Conservation (phyloP, 2,797 vertebrate genomes). For the Galagoides demidoff region DNA sequence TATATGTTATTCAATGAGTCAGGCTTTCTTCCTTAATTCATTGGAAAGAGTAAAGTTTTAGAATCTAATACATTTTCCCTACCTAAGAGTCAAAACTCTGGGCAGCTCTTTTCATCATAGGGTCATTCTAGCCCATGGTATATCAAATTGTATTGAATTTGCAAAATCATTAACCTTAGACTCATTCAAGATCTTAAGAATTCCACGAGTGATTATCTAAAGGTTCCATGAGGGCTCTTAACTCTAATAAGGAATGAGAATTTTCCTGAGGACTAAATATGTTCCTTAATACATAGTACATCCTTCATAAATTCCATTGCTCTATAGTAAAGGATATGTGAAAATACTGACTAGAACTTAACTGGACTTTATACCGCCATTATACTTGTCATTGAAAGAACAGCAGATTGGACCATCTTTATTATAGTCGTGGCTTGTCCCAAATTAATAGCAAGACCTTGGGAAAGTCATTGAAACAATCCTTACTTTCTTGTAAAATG, state of each 20-base stretch:
- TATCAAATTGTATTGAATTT: slow-evolving; percentile 63
- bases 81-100: background rate
- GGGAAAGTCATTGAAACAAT: background rate
- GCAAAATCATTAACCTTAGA: slow-evolving; percentile 44
- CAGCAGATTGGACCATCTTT: background rate
- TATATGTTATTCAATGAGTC: background rate
- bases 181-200: slow-evolving; percentile 10
- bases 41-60: background rate
- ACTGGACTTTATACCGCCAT: background rate
- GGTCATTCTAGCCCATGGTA: background rate
- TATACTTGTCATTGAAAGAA: background rate
- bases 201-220: slow-evolving; percentile 26
- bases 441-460: background rate
- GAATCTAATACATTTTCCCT: background rate
- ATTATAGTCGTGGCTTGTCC: background rate
- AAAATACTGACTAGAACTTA: background rate
- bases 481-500: background rate
- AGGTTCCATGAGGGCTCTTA: slow-evolving; percentile 9
- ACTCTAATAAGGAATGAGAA: slow-evolving; percentile 33
- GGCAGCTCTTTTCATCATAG: background rate
- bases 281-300: background rate
- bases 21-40: background rate
- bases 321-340: background rate
- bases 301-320: background rate
- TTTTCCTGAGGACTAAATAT: slow-evolving; percentile 2